Base-by-base conservation (phyloP, 2,113 vertebrate species). In the Thunnus maccoyii region DNA sequence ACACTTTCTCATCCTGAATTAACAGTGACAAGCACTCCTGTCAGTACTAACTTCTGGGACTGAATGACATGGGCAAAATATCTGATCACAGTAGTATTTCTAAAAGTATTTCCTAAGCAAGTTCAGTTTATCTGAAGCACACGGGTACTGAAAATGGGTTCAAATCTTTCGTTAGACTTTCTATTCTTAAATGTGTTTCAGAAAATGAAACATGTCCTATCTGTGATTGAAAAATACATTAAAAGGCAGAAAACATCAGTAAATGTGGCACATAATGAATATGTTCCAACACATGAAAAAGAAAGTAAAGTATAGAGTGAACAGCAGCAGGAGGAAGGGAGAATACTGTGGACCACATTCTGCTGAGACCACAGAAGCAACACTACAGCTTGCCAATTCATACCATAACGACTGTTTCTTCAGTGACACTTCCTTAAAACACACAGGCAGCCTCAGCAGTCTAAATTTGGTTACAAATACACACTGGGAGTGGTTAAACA, bases 401-500 rank as follows among this genome's bases (percentile, higher is more conserved):
- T 16, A 47, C 32, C 20, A 15, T 36, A 54, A 41, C 41, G 27
- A 69, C 5, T 25, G 50, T 48, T 44, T 46, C 67, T 60, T 65
- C 47, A 58, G 1, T 4, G 1, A 54, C 44, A 70, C 69, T 82
- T 78, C 86, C 54, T 58, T 22, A 20, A 76, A 80, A 76, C 73
- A 78, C 46, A 36, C 25, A 50, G n/a, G 1, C 22, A 63, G 15
- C 5, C 51, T 20, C 62, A 68, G 50, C 61, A 18, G 66, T 66
- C 72, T 69, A 85, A 57, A 77, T 67, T 48, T 55, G 46, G 58
- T 61, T 50, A 76, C 25, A 80, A 41, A 63, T 36, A 41, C 71
- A 72, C 22, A 58, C 27, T 15, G 20, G 14, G 20, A 51, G 57
- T 14, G 27, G 30, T 47, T 54, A 16, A 2, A 17, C 51, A 8